These are phyloP conservation scores for Hemiprocne comata DNA, from an alignment of 2,113 vertebrate species.

Conservation along the genomic window DNA sequence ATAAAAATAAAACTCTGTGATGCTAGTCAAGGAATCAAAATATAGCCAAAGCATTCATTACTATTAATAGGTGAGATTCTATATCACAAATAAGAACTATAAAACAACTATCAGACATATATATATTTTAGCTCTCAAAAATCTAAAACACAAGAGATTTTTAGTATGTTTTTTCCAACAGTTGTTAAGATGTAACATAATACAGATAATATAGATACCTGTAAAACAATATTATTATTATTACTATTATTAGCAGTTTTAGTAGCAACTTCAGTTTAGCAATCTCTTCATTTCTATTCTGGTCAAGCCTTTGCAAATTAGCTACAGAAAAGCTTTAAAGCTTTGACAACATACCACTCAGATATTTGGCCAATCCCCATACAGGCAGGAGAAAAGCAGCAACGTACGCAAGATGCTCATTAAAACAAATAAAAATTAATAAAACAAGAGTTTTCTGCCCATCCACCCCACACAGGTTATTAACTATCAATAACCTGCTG, in stretches of 20 bases:
- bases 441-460: background rate
- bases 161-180: background rate
- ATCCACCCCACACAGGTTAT: background rate
- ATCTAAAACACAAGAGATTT: background rate
- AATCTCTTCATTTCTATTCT: background rate
- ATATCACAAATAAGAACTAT: background rate
- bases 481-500: background rate
- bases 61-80: conserved; percentile 2
- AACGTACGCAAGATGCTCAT: background rate
- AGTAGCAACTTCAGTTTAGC: conserved; percentile 32
- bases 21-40: background rate
- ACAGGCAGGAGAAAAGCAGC: conserved; percentile 48
- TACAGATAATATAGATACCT: background rate
- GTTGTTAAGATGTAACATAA: conserved; percentile 6
- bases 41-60: conserved; percentile 3
- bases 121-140: background rate
- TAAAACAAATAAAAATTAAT: conserved; percentile 24
- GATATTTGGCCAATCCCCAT: conserved; percentile 3
- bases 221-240: background rate
- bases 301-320: conserved; percentile 10
- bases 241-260: conserved; percentile 23
- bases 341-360: conserved; percentile 42
- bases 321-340: background rate
- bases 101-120: background rate
- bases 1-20: background rate